A percentile compares a stretch with the other conserved stretches of the same genome.
Conservation (phyloP, 2,113 vertebrate genomes). For the Sardina pilchardus region DNA sequence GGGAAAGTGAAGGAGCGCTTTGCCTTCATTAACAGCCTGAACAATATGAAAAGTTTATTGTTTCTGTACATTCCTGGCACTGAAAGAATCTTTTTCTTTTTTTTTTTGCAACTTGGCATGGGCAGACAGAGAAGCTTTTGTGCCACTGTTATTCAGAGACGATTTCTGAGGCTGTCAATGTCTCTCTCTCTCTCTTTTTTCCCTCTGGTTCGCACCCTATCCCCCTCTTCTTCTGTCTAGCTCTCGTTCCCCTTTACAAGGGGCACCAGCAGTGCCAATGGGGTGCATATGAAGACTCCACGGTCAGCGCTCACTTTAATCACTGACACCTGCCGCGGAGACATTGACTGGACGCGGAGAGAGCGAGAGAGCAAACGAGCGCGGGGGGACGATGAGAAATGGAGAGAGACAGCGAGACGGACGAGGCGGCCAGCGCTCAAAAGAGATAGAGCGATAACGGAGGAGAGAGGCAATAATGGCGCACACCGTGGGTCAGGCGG, state of each 20-base stretch:
- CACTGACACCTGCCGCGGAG: neutral
- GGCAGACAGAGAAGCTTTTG: slow-evolving; percentile 9
- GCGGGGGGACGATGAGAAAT: neutral
- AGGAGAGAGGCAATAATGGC: neutral
- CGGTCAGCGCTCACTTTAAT: neutral
- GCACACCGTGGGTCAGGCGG: neutral
- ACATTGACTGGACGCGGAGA: neutral
- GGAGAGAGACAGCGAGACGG: neutral
- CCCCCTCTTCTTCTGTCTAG: neutral
- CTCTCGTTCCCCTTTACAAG: neutral
- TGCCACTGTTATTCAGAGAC: slow-evolving; percentile 13
- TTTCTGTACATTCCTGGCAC: slow-evolving; percentile 16
- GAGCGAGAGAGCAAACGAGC: neutral
- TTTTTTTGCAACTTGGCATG: neutral
- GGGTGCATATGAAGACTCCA: neutral
- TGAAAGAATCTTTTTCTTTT: neutral
- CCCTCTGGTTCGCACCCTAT: neutral
- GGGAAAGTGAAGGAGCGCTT: slow-evolving; percentile 3
- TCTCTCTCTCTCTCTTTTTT: neutral
- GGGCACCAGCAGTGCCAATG: neutral
- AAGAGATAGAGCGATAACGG: neutral
- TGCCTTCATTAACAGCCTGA: slow-evolving; percentile 6
- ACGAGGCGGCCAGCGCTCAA: neutral
- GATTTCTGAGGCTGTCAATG: slow-evolving; percentile 13
- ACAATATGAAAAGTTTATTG: slow-evolving; percentile 29